Conservation (phyloP, 2,888 invertebrate species). For the Gastrophysa polygoni region DNA sequence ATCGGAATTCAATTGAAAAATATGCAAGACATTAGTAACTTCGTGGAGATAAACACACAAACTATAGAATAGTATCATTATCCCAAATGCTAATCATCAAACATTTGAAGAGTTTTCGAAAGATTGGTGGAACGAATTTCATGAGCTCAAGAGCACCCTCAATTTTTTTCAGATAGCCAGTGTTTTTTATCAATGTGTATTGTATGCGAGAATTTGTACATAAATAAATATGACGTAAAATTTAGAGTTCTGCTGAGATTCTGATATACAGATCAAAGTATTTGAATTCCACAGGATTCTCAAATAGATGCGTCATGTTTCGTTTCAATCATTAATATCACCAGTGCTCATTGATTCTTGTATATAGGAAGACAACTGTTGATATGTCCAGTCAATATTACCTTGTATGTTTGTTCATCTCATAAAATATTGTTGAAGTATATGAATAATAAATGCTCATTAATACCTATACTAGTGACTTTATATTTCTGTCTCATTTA, state of each 20-base stretch:
- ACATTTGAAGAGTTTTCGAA: too few relatives aligned
- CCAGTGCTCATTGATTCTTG: constrained; percentile 14
- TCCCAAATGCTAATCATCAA: too few relatives aligned
- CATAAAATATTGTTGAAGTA: constrained; percentile 59
- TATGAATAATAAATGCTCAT: constrained; percentile 52
- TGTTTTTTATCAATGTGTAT: not conserved
- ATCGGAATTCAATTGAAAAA: too few relatives aligned
- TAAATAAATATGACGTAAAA: not conserved
- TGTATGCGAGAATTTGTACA: not conserved
- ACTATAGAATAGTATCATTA: too few relatives aligned
- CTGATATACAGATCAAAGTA: not conserved
- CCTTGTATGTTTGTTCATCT: constrained; percentile 59
- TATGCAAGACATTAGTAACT: too few relatives aligned
- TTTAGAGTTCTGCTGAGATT: not conserved
- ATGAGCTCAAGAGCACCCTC: too few relatives aligned
- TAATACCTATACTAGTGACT: constrained; percentile 27
- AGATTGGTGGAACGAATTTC: too few relatives aligned
- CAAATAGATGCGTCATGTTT: not conserved
- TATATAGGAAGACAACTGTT: constrained; percentile 51
- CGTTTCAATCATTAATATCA: constrained; percentile 3
- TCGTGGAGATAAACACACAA: too few relatives aligned
- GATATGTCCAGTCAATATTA: constrained; percentile 59
- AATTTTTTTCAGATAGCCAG: too few relatives aligned
- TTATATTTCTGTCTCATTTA: not conserved
- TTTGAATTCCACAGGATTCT: not conserved